A percentile compares a stretch with the other conserved stretches of the same genome.
Conservation (phyloP, 2,888 invertebrate genomes). For the Caenorhabditis sp. region DNA sequence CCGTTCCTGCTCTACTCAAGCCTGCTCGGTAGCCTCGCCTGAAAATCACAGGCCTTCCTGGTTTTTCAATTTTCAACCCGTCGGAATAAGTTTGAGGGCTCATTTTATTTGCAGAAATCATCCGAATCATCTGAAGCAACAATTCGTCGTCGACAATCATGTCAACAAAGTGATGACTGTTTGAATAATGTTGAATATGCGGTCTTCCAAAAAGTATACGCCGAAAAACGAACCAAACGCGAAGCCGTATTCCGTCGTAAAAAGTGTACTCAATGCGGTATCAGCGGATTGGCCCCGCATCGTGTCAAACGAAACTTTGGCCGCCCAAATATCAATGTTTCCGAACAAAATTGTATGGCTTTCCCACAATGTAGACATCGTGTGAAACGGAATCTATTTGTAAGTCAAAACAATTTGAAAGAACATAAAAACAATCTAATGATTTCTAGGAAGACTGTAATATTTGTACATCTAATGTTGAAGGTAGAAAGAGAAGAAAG, state of each 20-base stretch:
- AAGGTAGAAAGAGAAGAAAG: constrained; percentile 43
- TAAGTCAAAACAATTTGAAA: background rate
- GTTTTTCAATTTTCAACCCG: background rate
- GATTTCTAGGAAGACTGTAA: constrained; percentile 54
- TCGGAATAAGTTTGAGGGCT: background rate
- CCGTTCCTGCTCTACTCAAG: too few relatives aligned
- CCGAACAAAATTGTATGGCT: constrained; percentile 60
- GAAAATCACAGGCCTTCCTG: background rate
- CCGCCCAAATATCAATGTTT: constrained; percentile 61
- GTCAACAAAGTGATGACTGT: constrained; percentile 61
- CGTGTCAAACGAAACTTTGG: constrained; percentile 61
- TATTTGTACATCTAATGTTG: constrained; percentile 56
- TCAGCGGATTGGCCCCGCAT: constrained; percentile 24
- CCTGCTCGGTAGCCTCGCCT: too few relatives aligned
- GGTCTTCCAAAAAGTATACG: constrained; percentile 60
- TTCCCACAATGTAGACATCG: constrained; percentile 63
- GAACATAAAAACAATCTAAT: background rate
- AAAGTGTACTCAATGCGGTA: constrained; percentile 49
- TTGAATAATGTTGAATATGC: constrained; percentile 59
- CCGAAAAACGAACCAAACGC: constrained; percentile 56
- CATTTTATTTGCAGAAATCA: constrained; percentile 8
- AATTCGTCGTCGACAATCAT: constrained; percentile 37
- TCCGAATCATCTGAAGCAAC: constrained; percentile 29
- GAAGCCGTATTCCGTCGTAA: constrained; percentile 49
- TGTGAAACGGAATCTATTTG: constrained; percentile 57